Conservation (phyloP, 2,797 vertebrate genomes). For the Darevskia mixta region DNA sequence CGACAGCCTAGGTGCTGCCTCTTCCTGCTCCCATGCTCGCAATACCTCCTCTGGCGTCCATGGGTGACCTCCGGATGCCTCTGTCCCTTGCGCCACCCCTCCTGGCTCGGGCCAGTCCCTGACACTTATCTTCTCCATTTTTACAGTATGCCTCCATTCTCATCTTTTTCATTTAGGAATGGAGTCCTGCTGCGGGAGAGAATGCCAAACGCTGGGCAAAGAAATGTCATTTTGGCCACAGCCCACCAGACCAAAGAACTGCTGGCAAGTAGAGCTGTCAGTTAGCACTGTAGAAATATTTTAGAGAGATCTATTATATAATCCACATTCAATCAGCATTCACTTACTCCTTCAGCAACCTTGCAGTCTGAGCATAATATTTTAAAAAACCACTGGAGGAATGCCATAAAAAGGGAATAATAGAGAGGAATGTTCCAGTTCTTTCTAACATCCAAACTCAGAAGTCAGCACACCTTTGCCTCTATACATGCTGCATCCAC, state of each 20-base stretch:
- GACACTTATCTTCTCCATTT: neutral
- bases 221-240: accelerated
- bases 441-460: too few species aligned
- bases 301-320: neutral
- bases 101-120: too few species aligned
- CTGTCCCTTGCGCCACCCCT: too few species aligned
- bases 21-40: too few species aligned
- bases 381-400: too few species aligned
- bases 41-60: too few species aligned
- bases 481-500: too few species aligned
- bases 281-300: neutral
- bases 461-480: too few species aligned
- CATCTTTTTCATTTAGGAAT: slow-evolving; percentile 10
- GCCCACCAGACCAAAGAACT: neutral
- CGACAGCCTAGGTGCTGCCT: too few species aligned
- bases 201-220: slow-evolving; percentile 36
- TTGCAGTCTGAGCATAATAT: neutral
- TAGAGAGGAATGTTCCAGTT: too few species aligned
- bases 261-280: slow-evolving; percentile 44
- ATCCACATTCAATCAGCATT: neutral
- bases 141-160: neutral
- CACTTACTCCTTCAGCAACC: neutral
- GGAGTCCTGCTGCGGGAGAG: slow-evolving; percentile 40
- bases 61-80: too few species aligned
- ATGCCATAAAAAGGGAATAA: too few species aligned